A percentile compares a stretch with the other conserved stretches of the same genome.
These are phyloP conservation scores for Meta bourneti DNA, from an alignment of 2,888 invertebrate genomes.

Conservation along the genomic window DNA sequence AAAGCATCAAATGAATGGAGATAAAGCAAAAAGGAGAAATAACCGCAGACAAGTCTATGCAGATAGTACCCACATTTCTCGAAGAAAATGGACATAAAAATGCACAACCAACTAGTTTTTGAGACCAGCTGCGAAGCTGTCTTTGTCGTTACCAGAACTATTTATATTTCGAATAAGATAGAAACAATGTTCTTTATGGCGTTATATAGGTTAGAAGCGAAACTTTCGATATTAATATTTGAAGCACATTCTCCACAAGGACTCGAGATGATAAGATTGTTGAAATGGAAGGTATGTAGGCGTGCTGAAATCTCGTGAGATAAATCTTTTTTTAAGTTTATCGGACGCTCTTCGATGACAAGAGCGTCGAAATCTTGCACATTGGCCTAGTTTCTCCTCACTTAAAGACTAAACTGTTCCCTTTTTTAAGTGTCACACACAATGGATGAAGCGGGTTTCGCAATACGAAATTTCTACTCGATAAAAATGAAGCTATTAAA, in stretches of 20 bases:
- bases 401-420: neutral
- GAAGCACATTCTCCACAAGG: constrained; percentile 16
- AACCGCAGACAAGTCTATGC: too few relatives aligned
- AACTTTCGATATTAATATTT: constrained; percentile 39
- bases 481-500: neutral
- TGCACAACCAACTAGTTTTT: too few relatives aligned
- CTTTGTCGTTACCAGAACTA: neutral
- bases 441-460: neutral
- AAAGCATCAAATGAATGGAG: too few relatives aligned
- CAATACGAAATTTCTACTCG: neutral
- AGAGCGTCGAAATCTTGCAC: neutral
- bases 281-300: constrained; percentile 9
- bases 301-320: constrained; percentile 10
- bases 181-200: neutral
- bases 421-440: neutral
- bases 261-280: constrained; percentile 21
- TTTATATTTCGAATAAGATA: constrained; percentile 23
- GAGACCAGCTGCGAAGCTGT: too few relatives aligned
- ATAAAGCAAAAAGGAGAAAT: too few relatives aligned
- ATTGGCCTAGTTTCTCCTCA: neutral
- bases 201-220: constrained; percentile 8
- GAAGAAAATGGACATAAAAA: too few relatives aligned
- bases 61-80: too few relatives aligned
- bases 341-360: neutral
- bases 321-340: neutral